A percentile compares a stretch with the other conserved stretches of the same genome.
These are phyloP conservation scores for Leptinotarsa lineolata DNA, from an alignment of 1,140 invertebrate genomes.

Conservation along the genomic window DNA sequence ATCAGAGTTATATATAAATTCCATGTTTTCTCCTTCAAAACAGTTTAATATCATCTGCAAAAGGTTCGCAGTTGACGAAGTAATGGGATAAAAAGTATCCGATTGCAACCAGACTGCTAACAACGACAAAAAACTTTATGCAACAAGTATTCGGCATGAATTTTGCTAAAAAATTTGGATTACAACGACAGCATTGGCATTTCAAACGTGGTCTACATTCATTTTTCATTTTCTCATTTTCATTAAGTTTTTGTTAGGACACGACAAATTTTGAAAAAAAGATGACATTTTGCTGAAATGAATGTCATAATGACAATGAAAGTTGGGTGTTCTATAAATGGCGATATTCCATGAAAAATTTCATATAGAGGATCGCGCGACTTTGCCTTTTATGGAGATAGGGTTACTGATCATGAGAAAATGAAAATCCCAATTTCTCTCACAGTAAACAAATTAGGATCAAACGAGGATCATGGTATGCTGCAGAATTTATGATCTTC, in stretches of 20 bases:
- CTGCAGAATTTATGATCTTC: too few species aligned
- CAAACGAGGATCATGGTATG: too few species aligned
- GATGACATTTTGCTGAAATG: slow-evolving; percentile 1
- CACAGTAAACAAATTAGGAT: too few species aligned
- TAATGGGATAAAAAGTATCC: not conserved
- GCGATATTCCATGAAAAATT: too few species aligned
- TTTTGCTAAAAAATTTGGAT: slow-evolving; percentile 9
- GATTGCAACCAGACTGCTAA: not conserved
- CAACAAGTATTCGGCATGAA: slow-evolving; percentile 19
- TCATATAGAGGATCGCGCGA: too few species aligned
- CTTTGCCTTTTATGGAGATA: too few species aligned
- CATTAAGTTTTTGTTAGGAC: not conserved
- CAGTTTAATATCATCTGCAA: not conserved
- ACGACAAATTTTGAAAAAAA: slow-evolving; percentile 1
- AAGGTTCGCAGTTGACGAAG: slow-evolving; percentile 5
- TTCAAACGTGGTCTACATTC: slow-evolving; percentile 13
- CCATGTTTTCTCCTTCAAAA: slow-evolving; percentile 1
- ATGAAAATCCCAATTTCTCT: too few species aligned
- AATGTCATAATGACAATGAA: not conserved
- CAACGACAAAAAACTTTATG: slow-evolving; percentile 6
- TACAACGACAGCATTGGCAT: slow-evolving; percentile 19
- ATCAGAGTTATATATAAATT: not conserved
- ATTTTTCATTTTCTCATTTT: slow-evolving; percentile 4
- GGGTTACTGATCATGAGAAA: too few species aligned
- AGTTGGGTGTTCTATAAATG: too few species aligned